Conservation (phyloP, 2,888 invertebrate species). For the Nemotelus pantherinus region DNA sequence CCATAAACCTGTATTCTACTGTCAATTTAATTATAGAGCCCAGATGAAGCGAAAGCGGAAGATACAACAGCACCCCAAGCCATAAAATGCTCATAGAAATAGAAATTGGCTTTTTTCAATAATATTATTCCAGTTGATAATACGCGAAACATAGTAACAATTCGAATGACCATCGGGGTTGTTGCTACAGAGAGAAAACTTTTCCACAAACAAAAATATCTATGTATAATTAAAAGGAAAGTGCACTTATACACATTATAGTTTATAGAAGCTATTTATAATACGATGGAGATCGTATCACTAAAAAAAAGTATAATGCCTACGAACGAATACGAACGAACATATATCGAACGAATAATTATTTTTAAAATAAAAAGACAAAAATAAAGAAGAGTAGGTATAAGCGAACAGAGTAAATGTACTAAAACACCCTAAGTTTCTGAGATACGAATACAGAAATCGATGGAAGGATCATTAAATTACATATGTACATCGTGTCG, state of each 20-base stretch:
- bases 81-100: conserved; percentile 28
- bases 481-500: conserved; percentile 1
- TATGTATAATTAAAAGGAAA: not conserved
- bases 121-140: no score
- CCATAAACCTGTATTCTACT: no score
- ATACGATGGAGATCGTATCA: no score
- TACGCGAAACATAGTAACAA: no score
- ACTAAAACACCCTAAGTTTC: not conserved
- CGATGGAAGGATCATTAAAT: conserved; percentile 10
- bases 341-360: conserved; percentile 6
- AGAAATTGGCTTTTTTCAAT: not conserved
- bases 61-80: conserved; percentile 8
- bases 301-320: no score
- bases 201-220: no score
- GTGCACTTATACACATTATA: conserved; percentile 37
- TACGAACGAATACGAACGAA: conserved; percentile 8
- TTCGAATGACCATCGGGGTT: no score
- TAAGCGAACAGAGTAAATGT: conserved; percentile 5
- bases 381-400: not conserved
- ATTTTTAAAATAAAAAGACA: not conserved
- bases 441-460: not conserved
- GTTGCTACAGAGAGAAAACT: no score
- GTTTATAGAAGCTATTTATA: not conserved
- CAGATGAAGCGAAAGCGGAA: conserved; percentile 25
- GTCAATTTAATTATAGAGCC: conserved; percentile 24